Conservation (phyloP, 2,888 invertebrate species). For the Anthoptus insignis region DNA sequence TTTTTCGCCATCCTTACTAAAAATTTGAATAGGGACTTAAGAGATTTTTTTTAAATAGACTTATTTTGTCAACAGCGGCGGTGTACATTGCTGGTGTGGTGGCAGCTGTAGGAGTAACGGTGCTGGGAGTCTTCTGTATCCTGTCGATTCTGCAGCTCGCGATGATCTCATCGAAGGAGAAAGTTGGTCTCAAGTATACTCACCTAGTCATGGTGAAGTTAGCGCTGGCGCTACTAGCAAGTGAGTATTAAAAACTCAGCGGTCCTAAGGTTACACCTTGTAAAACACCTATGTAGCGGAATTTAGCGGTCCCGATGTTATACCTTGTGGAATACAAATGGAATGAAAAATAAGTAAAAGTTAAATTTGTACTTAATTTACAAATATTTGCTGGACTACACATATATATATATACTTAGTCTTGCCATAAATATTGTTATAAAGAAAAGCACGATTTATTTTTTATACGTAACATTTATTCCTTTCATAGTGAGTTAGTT, state of each 20-base stretch:
- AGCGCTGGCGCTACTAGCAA: constrained; percentile 91
- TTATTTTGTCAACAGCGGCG: constrained; percentile 87
- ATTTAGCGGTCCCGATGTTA: too few species aligned
- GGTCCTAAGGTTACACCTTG: not conserved
- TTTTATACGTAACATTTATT: too few species aligned
- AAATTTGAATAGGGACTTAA: too few species aligned
- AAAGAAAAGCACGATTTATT: too few species aligned
- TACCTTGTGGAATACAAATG: too few species aligned
- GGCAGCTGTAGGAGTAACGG: constrained; percentile 91
- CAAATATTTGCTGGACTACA: too few species aligned
- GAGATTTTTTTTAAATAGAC: not conserved
- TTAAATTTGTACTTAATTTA: too few species aligned
- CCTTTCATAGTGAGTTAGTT: too few species aligned
- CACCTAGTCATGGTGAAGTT: constrained; percentile 93
- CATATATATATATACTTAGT: too few species aligned
- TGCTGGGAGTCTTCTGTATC: constrained; percentile 92
- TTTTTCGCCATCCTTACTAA: too few species aligned
- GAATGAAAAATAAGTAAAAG: too few species aligned
- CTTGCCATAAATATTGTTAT: too few species aligned
- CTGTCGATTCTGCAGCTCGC: constrained; percentile 94
- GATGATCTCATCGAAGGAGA: constrained; percentile 95
- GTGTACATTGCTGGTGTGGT: constrained; percentile 94
- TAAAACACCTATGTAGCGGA: not conserved
- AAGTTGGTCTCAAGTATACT: constrained; percentile 92
- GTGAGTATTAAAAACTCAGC: constrained; percentile 84